Conservation (phyloP, 2,888 invertebrate genomes). For the Urechis unicinctus region DNA sequence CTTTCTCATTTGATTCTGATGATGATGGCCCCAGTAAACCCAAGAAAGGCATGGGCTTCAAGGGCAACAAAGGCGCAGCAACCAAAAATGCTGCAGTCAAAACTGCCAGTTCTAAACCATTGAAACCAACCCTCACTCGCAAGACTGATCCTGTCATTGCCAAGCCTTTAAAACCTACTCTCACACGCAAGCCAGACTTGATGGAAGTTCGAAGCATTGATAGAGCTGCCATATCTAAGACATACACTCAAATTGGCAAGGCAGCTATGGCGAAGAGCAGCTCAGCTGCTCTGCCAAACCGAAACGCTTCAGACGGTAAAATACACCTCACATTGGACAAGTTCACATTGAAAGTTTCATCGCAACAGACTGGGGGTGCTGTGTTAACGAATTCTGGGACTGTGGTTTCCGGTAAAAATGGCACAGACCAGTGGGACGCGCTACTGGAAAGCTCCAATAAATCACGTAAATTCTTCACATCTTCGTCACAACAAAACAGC, state of each 20-base stretch:
- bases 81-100: not conserved
- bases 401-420: no score
- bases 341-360: not conserved
- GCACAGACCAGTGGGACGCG: no score
- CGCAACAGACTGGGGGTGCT: not conserved
- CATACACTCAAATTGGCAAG: not conserved
- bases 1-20: conserved; percentile 19
- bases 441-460: no score
- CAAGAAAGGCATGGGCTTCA: conserved; percentile 8
- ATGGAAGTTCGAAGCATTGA: not conserved
- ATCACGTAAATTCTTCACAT: not conserved
- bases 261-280: not conserved
- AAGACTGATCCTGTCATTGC: no score
- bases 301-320: not conserved
- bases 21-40: conserved; percentile 16
- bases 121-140: no score
- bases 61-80: not conserved
- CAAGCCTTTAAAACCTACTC: no score
- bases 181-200: not conserved
- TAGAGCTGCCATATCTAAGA: not conserved
- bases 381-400: not conserved
- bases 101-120: not conserved
- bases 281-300: not conserved
- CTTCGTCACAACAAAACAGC: no score
- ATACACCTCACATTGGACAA: not conserved